phyloP scores from a whole-genome alignment of 2,888 invertebrate genomes.

The Euproctis similis region DNA sequence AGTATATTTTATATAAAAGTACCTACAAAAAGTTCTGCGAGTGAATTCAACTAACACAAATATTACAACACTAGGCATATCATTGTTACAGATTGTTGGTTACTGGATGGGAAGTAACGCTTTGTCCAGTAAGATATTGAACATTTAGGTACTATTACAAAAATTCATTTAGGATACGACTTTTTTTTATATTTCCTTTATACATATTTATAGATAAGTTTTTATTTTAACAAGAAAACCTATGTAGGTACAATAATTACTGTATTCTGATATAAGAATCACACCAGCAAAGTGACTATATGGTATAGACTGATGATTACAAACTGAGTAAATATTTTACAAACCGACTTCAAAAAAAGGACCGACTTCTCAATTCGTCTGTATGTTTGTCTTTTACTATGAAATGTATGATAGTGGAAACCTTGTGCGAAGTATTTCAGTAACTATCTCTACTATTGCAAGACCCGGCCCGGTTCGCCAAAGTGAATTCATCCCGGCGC shows the following conservation, averaged over 20 bases:
- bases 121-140: no score
- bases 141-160: no score
- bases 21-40: slow-evolving; percentile 21
- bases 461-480: slow-evolving; percentile 59
- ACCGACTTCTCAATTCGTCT: no score
- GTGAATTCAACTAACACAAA: slow-evolving; percentile 18
- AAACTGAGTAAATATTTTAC: no score
- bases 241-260: slow-evolving; percentile 21
- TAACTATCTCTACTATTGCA: slow-evolving; percentile 58
- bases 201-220: no score
- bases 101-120: neutral
- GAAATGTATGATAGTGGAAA: slow-evolving; percentile 24
- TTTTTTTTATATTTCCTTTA: no score
- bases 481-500: slow-evolving; percentile 32
- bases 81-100: slow-evolving; percentile 8
- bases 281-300: slow-evolving; percentile 26
- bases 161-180: no score
- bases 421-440: slow-evolving; percentile 54
- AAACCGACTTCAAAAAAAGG: slow-evolving; percentile 18
- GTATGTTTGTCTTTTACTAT: no score
- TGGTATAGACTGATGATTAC: slow-evolving; percentile 25
- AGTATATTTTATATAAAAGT: slow-evolving; percentile 18
- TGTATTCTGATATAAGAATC: slow-evolving; percentile 19
- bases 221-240: slow-evolving; percentile 13
- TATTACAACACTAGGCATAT: no score